Percentiles rank a stretch among this genome's conserved stretches.
Conservation (phyloP, 2,797 vertebrate species). For the Mus spretus region DNA sequence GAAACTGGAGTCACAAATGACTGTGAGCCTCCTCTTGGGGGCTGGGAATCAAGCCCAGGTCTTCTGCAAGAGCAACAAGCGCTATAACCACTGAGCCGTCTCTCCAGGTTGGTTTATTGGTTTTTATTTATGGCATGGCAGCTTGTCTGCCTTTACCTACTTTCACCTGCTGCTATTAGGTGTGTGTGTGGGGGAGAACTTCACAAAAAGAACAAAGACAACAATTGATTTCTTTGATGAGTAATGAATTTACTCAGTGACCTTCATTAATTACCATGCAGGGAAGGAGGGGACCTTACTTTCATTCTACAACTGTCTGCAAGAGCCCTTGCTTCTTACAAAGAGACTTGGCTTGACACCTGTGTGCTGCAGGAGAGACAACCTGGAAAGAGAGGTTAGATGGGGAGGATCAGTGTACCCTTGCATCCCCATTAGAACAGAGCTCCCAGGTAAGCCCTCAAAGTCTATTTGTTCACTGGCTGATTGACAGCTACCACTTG, state of each 20-base stretch:
- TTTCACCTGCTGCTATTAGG: not conserved
- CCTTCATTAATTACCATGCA: not conserved
- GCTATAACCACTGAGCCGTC: not conserved
- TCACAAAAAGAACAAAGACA: not conserved
- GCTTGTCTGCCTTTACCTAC: not conserved
- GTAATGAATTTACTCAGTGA: slow-evolving; percentile 1
- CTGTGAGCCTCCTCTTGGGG: not conserved
- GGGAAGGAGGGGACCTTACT: not conserved
- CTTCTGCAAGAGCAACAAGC: not conserved
- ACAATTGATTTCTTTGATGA: not conserved
- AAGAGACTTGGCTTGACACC: not conserved
- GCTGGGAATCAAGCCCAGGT: not conserved
- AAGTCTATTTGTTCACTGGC: not conserved
- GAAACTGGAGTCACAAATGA: not conserved
- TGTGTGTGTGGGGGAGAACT: too few relatives aligned
- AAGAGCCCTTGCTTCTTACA: not conserved
- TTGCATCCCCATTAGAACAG: not conserved
- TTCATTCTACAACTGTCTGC: not conserved
- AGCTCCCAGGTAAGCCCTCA: not conserved
- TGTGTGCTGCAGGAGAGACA: not conserved
- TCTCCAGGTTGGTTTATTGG: not conserved
- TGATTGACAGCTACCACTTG: not conserved
- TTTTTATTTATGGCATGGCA: not conserved
- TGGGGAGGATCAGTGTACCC: not conserved
- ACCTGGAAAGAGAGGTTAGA: not conserved